Base-by-base conservation (phyloP, 2,113 vertebrate species). In the Nansenia antarctica region DNA sequence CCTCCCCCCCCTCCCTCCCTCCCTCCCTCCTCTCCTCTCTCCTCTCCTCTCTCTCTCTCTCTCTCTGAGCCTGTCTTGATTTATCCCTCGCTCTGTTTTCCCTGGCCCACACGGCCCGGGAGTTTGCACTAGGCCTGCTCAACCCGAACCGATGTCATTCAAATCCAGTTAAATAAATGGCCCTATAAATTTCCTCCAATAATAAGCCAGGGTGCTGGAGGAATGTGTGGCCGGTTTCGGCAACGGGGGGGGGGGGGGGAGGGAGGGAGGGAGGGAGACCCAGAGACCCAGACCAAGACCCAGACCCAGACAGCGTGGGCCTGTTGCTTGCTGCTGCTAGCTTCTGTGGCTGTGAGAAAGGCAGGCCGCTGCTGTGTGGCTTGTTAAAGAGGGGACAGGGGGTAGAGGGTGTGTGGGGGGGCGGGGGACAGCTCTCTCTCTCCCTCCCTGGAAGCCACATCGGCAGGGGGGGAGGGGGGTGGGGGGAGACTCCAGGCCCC, bases 81-180 rank as follows among this genome's bases (percentile, higher is more conserved):
- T 97, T 95, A 97, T 96, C 87, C 91, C 89, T 82, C 84, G 80
- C 84, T 91, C 90, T 96, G 94, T 96, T 96, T 95, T 94, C 89
- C 90, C 92, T 94, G 93, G 93, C 92, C 92, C 92, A 92, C 91
- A 88, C 78, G 87, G 88, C 90, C 87, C 88, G 85, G 89, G 89
- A 90, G 91, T 94, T 94, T 91, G 92, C 90, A 89, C 88, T 69
- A 84, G 85, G 80, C 80, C 84, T 90, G 88, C 91, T 95, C 94
- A 95, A 93, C 93, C 94, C 94, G 92, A 95, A 93, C 93, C 90
- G 53, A 89, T 94, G 94, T 93, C 94, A 93, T 88, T 93, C 93
- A 91, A 91, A 94, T 93, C 92, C 91, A 91, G 92, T 92, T 91
- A 94, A 95, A 95, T 93, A 93, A 95, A 97, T 94, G 94, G 92